Percentiles rank a stretch among this genome's conserved stretches.
Conservation (phyloP, 92 coral and sea anemone genomes). For the Paramuricea clavata region DNA sequence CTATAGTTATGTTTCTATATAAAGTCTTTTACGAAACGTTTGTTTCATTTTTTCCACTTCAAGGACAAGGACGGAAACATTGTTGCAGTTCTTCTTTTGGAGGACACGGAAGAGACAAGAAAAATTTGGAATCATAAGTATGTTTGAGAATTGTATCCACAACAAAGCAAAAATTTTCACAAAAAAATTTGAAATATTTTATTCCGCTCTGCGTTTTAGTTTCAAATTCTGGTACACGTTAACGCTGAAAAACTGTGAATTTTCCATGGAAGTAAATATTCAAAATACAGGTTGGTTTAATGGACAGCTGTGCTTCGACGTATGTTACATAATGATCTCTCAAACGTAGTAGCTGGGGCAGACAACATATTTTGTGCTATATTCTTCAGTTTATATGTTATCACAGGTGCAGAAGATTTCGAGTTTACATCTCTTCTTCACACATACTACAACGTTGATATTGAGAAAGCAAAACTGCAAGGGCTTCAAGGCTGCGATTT, state of each 20-base stretch:
- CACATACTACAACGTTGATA: conserved; percentile 86
- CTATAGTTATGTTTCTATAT: no score
- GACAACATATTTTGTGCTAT: no score
- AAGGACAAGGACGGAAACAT: conserved; percentile 76
- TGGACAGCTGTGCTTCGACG: no score
- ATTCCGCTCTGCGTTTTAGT: conserved; percentile 45
- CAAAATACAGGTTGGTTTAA: conserved; percentile 98
- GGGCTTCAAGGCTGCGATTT: conserved; percentile 81
- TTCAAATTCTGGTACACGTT: conserved; percentile 81
- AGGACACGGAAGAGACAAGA: conserved; percentile 76
- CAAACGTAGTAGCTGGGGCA: no score
- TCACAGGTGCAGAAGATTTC: conserved; percentile 79
- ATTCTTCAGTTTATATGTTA: background rate
- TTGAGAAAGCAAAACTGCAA: conserved; percentile 76
- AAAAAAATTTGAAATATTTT: background rate
- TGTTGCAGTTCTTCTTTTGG: conserved; percentile 77
- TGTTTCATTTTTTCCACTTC: conserved; percentile 1
- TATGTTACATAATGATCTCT: no score
- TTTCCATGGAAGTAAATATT: conserved; percentile 66
- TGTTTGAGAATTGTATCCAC: conserved; percentile 1
- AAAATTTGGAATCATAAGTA: conserved; percentile 88
- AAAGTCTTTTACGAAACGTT: no score
- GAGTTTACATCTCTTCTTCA: conserved; percentile 91
- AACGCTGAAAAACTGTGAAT: conserved; percentile 74
- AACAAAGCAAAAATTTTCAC: background rate